These are phyloP conservation scores for Aphidius gifuensis DNA, from an alignment of 1,140 invertebrate genomes.

Conservation along the genomic window DNA sequence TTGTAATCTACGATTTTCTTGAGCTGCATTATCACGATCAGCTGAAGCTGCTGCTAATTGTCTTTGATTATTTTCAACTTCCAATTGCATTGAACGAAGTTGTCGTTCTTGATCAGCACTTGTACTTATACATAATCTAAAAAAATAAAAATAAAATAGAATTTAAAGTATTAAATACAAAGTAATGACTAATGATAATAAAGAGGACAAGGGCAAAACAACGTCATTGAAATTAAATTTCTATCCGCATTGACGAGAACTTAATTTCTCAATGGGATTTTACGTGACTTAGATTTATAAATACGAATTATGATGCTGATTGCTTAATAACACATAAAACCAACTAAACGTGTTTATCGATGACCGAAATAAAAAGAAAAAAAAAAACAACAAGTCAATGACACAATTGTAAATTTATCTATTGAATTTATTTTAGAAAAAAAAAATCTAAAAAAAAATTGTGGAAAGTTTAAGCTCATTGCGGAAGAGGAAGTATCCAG, in stretches of 20 bases:
- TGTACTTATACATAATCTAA: conserved; percentile 36
- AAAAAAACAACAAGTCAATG: no score
- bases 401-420: no score
- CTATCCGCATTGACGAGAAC: background rate
- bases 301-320: no score
- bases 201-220: background rate
- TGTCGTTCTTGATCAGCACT: conserved; percentile 44
- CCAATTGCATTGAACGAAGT: conserved; percentile 53
- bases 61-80: conserved; percentile 57
- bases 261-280: background rate
- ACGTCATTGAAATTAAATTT: background rate
- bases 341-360: no score
- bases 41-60: conserved; percentile 55
- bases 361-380: no score
- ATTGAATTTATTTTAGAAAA: no score
- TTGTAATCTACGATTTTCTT: conserved; percentile 64
- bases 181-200: conserved; percentile 10
- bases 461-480: no score
- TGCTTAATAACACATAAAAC: no score
- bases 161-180: conserved; percentile 14
- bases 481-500: no score
- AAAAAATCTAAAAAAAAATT: no score
- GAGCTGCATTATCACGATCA: conserved; percentile 58
- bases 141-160: background rate
- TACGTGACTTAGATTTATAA: no score